phyloP scores from a whole-genome alignment of 2,797 vertebrate genomes.

The Phrynocephalus vlangalii region DNA sequence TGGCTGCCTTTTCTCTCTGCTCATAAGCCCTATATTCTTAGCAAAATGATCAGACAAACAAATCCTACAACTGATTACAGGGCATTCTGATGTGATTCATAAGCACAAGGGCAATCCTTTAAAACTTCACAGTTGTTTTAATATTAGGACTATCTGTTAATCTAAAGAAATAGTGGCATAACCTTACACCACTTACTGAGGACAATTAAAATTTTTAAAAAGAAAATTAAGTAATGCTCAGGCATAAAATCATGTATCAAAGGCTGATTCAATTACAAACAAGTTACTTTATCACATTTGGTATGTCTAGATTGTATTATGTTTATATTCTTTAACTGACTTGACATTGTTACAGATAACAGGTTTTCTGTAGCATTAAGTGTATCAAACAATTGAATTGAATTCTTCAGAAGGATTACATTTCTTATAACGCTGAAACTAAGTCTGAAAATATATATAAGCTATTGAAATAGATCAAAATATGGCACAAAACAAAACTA shows the following conservation, averaged over 20 bases:
- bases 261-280: constrained; percentile 37
- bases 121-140: constrained; percentile 49
- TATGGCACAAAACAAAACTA: constrained; percentile 30
- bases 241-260: constrained; percentile 1
- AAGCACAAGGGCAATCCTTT: constrained; percentile 45
- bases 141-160: constrained; percentile 32
- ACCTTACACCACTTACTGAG: constrained; percentile 25
- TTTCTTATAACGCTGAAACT: constrained; percentile 26
- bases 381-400: constrained; percentile 38
- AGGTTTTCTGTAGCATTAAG: constrained; percentile 27
- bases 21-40: constrained; percentile 30
- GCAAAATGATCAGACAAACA: constrained; percentile 4
- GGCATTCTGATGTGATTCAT: constrained; percentile 34
- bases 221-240: not conserved
- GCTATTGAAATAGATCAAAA: too few species aligned
- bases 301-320: constrained; percentile 28
- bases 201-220: constrained; percentile 26
- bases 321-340: constrained; percentile 41
- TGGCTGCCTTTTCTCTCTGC: not conserved
- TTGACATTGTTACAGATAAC: too few species aligned
- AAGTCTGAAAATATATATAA: too few species aligned
- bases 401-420: constrained; percentile 39
- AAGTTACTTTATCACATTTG: constrained; percentile 19
- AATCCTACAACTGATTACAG: constrained; percentile 33
- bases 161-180: constrained; percentile 29